Conservation (phyloP, 2,113 vertebrate species). For the Cynoglossus semilaevis region DNA sequence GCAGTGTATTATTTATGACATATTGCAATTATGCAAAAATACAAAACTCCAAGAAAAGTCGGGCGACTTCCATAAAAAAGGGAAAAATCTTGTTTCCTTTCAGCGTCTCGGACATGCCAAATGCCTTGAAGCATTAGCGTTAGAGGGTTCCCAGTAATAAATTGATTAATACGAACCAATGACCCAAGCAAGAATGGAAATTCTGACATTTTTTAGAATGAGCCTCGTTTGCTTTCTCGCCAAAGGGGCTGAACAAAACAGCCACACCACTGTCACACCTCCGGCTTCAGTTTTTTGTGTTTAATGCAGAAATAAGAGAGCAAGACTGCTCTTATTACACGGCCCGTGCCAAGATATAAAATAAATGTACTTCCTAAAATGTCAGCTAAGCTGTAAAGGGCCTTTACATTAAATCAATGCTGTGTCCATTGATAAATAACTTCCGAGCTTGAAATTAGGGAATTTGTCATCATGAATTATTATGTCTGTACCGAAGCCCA, state of each 20-base stretch:
- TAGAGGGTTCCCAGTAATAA: too few species aligned
- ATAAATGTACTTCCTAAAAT: neutral
- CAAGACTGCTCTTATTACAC: neutral
- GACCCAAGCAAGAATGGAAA: neutral
- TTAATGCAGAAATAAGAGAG: constrained; percentile 1
- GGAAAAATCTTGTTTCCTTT: too few species aligned
- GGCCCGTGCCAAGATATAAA: neutral
- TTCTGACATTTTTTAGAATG: neutral
- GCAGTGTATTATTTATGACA: neutral
- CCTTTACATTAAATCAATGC: constrained; percentile 1
- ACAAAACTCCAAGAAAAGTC: too few species aligned
- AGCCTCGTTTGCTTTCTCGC: neutral
- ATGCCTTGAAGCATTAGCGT: too few species aligned
- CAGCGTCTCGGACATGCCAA: too few species aligned
- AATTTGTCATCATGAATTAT: neutral
- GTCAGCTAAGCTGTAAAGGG: neutral
- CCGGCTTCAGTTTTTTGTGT: neutral
- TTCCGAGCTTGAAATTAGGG: neutral
- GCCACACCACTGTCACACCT: neutral
- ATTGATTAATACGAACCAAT: too few species aligned
- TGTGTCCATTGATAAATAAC: neutral
- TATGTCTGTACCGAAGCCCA: too few species aligned
- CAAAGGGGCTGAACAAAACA: neutral
- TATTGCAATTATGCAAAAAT: too few species aligned
- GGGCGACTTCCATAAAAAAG: too few species aligned